Conservation (phyloP, 2,888 invertebrate species). For the Philereme transversata region DNA sequence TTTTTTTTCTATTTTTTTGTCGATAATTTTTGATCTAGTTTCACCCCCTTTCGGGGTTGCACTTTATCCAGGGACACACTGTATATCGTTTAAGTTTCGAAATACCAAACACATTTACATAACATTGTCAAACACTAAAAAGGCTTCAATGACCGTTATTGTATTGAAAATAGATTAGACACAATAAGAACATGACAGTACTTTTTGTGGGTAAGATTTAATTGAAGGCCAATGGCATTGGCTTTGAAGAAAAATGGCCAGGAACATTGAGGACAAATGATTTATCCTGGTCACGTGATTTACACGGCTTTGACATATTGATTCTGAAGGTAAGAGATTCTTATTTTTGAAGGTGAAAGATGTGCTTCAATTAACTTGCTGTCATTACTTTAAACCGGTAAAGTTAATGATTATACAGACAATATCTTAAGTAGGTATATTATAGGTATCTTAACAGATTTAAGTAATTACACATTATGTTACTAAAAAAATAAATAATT, state of each 20-base stretch:
- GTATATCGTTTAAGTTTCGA: too few species aligned
- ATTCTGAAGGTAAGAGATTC: constrained; percentile 1
- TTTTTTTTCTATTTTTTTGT: too few species aligned
- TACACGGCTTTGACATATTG: background rate
- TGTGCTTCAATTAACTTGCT: background rate
- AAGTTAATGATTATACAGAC: background rate
- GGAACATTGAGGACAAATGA: constrained; percentile 13
- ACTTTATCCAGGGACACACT: too few species aligned
- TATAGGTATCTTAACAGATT: background rate
- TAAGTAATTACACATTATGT: background rate
- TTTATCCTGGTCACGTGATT: background rate
- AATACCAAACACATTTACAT: constrained; percentile 4
- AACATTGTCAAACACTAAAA: constrained; percentile 9
- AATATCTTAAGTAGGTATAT: background rate
- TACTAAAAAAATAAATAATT: background rate
- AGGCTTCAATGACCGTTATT: background rate
- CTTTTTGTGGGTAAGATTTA: background rate
- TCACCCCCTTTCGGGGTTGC: too few species aligned
- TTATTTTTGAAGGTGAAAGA: constrained; percentile 2
- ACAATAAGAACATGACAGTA: background rate
- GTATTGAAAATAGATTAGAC: background rate
- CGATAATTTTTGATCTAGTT: too few species aligned
- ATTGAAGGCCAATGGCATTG: constrained; percentile 23
- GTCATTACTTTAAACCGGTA: background rate
- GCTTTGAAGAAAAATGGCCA: constrained; percentile 10